Evolutionary conservation across 2,888 invertebrate genomes (phyloP).

Genomic region (Caenorhabditis virilis): DNA sequence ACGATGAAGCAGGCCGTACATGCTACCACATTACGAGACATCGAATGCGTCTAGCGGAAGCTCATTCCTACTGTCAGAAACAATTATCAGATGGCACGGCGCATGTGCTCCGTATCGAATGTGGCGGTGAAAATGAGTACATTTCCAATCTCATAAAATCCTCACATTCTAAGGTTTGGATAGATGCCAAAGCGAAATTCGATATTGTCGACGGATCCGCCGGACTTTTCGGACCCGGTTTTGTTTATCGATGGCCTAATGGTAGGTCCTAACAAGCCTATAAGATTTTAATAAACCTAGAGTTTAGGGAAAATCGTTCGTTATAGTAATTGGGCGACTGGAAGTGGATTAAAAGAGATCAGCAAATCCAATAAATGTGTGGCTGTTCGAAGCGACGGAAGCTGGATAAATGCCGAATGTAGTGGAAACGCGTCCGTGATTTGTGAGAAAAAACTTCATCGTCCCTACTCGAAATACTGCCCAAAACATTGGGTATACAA

Average conservation of each 20-base stretch:
- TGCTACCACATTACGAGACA: constrained; percentile 49
- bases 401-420: constrained; percentile 51
- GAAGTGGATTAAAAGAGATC: constrained; percentile 35
- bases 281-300: no score
- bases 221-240: constrained; percentile 56
- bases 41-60: constrained; percentile 46
- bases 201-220: constrained; percentile 56
- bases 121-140: constrained; percentile 52
- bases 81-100: constrained; percentile 30
- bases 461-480: constrained; percentile 44
- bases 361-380: constrained; percentile 44
- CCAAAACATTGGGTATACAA: constrained; percentile 52
- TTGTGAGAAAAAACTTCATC: constrained; percentile 49
- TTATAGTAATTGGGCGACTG: constrained; percentile 52
- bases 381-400: constrained; percentile 37
- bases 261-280: constrained; percentile 1
- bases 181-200: constrained; percentile 54
- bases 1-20: constrained; percentile 37
- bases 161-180: constrained; percentile 36
- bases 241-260: constrained; percentile 57
- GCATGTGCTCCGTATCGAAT: constrained; percentile 47
- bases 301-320: constrained; percentile 39
- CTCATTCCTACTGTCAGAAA: constrained; percentile 43
- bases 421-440: constrained; percentile 36
- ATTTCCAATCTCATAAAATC: constrained; percentile 34